Percentiles rank a stretch among this genome's conserved stretches.
phyloP scores from a whole-genome alignment of 2,113 vertebrate species.

The Larimichthys crocea region DNA sequence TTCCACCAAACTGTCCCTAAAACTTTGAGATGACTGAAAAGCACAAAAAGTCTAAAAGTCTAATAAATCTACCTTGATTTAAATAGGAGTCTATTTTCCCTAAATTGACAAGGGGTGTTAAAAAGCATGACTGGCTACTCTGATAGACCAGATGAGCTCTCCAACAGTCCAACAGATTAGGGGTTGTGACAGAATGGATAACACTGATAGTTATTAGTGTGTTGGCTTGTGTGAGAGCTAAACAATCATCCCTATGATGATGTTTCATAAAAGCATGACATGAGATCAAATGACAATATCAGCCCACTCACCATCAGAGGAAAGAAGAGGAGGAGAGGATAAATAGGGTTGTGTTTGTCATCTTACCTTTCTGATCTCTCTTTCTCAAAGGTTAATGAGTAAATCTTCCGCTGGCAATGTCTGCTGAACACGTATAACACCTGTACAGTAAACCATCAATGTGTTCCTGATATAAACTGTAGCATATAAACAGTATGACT shows the following conservation, averaged over 20 bases:
- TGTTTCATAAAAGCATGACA: conserved; percentile 53
- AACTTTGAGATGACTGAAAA: conserved; percentile 20
- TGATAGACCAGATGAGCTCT: conserved; percentile 26
- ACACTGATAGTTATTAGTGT: conserved; percentile 39
- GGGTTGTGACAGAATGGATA: conserved; percentile 32
- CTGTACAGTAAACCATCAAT: background rate
- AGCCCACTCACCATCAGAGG: background rate
- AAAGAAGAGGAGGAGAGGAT: conserved; percentile 2
- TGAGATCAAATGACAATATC: conserved; percentile 45
- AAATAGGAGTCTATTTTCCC: conserved; percentile 8
- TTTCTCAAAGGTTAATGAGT: conserved; percentile 28
- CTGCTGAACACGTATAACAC: background rate
- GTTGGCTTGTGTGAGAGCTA: conserved; percentile 29
- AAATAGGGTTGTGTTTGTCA: conserved; percentile 9
- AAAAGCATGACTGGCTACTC: conserved; percentile 33
- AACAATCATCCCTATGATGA: conserved; percentile 55
- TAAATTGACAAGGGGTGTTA: conserved; percentile 5
- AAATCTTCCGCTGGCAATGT: background rate
- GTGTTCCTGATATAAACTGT: too few species aligned
- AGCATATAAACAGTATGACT: too few species aligned
- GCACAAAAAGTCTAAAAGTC: background rate
- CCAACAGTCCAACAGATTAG: conserved; percentile 23
- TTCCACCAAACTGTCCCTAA: background rate
- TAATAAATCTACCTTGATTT: conserved; percentile 9
- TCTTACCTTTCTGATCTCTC: conserved; percentile 3